phyloP scores from a whole-genome alignment of 2,797 vertebrate genomes.

The Eospalax fontanierii region DNA sequence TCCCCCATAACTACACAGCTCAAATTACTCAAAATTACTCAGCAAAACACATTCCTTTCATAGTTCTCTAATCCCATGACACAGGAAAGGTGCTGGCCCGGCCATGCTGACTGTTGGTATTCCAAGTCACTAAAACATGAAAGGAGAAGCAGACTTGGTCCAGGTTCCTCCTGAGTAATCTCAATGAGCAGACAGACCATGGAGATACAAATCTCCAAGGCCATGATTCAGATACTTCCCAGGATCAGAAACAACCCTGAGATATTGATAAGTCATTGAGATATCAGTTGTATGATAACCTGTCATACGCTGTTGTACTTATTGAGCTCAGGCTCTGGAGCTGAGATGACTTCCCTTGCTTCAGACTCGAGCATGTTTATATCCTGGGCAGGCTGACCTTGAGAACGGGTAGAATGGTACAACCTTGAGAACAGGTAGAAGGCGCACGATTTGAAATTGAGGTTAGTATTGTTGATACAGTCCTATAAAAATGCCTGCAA shows the following conservation, averaged over 20 bases:
- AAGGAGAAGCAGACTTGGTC: neutral
- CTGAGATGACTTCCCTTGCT: too few relatives aligned
- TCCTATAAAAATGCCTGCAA: too few relatives aligned
- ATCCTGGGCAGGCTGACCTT: too few relatives aligned
- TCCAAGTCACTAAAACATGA: conserved; percentile 20
- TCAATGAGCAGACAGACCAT: neutral
- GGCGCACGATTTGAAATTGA: too few relatives aligned
- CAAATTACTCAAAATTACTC: conserved; percentile 80
- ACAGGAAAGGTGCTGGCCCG: conserved; percentile 73
- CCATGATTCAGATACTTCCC: neutral
- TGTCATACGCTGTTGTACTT: neutral
- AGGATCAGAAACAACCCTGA: conserved; percentile 5
- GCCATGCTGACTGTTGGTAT: neutral
- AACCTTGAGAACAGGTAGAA: too few relatives aligned
- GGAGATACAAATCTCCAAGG: neutral
- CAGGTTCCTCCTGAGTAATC: neutral
- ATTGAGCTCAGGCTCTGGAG: too few relatives aligned
- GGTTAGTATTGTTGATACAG: too few relatives aligned
- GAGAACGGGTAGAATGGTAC: too few relatives aligned
- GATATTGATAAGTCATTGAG: neutral
- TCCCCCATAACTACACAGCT: conserved; percentile 61
- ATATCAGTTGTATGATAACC: neutral
- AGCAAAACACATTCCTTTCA: conserved; percentile 84
- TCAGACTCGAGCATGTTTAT: too few relatives aligned
- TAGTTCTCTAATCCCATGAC: conserved; percentile 74